A percentile compares a stretch with the other conserved stretches of the same genome.
Conservation (phyloP, 1,140 invertebrate genomes). For the Platorchestia sp. region DNA sequence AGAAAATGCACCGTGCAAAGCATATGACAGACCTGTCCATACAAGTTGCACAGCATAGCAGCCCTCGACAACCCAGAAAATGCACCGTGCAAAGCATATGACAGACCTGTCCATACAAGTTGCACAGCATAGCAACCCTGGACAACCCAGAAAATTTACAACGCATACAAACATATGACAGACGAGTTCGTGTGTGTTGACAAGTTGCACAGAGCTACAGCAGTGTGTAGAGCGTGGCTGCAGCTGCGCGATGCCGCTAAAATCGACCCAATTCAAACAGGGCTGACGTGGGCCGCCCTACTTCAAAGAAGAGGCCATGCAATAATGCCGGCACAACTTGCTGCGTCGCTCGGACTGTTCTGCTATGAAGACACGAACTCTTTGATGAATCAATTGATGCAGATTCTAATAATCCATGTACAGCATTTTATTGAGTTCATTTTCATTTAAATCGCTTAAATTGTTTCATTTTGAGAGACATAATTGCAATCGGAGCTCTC, state of each 20-base stretch:
- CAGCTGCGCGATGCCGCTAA: neutral
- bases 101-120: too few relatives aligned
- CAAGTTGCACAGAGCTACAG: neutral
- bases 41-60: too few relatives aligned
- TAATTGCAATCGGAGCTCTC: neutral
- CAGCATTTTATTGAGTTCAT: neutral
- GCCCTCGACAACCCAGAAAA: too few relatives aligned
- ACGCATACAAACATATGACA: neutral
- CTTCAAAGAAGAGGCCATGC: neutral
- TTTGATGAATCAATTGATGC: constrained; percentile 19
- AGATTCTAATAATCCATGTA: neutral
- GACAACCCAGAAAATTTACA: neutral
- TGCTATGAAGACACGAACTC: neutral
- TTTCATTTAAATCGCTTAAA: neutral
- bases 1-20: too few relatives aligned
- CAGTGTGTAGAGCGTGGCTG: neutral
- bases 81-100: too few relatives aligned
- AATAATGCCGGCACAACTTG: neutral
- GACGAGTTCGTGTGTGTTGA: neutral
- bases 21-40: too few relatives aligned
- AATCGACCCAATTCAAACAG: neutral
- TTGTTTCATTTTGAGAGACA: neutral
- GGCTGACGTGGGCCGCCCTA: neutral
- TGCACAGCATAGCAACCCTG: too few relatives aligned
- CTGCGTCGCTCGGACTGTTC: neutral